phyloP scores from a whole-genome alignment of 2,888 invertebrate species.

The Caenorhabditis sinica region DNA sequence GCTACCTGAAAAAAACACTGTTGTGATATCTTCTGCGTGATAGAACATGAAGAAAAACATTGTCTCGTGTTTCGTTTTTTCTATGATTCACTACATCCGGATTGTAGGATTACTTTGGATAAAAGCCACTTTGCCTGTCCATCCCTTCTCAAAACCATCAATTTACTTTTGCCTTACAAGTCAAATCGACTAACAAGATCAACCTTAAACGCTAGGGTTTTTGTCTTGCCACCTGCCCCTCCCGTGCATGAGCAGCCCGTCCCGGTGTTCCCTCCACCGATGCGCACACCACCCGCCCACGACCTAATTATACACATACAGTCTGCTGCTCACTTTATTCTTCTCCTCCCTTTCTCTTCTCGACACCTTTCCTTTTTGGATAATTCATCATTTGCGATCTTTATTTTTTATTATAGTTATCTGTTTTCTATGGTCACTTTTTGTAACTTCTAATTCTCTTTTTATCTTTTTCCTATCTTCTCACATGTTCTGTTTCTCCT shows the following conservation, averaged over 20 bases:
- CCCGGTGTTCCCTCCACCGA: conserved; percentile 17
- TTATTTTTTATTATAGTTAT: not conserved
- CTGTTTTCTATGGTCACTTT: conserved; percentile 4
- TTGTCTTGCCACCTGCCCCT: conserved; percentile 51
- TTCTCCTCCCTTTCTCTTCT: conserved; percentile 29
- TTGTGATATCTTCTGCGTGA: conserved; percentile 47
- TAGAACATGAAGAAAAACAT: not conserved
- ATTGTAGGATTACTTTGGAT: conserved; percentile 40
- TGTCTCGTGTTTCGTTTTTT: conserved; percentile 33
- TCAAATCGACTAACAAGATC: conserved; percentile 51
- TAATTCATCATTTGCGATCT: too few relatives aligned
- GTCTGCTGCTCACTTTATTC: conserved; percentile 62
- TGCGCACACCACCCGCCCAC: conserved; percentile 51
- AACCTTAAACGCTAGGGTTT: conserved; percentile 55
- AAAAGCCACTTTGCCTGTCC: conserved; percentile 13
- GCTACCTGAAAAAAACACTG: conserved; percentile 25
- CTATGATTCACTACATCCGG: conserved; percentile 38
- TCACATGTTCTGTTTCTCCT: conserved; percentile 1
- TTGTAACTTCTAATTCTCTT: conserved; percentile 16
- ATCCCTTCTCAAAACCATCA: conserved; percentile 33
- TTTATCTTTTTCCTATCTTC: conserved; percentile 4
- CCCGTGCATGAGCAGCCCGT: conserved; percentile 48
- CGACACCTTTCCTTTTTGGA: conserved; percentile 39
- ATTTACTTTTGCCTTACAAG: conserved; percentile 19
- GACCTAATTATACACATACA: conserved; percentile 65